Conservation (phyloP, 1,140 invertebrate genomes). For the Palaemon carinicauda region DNA sequence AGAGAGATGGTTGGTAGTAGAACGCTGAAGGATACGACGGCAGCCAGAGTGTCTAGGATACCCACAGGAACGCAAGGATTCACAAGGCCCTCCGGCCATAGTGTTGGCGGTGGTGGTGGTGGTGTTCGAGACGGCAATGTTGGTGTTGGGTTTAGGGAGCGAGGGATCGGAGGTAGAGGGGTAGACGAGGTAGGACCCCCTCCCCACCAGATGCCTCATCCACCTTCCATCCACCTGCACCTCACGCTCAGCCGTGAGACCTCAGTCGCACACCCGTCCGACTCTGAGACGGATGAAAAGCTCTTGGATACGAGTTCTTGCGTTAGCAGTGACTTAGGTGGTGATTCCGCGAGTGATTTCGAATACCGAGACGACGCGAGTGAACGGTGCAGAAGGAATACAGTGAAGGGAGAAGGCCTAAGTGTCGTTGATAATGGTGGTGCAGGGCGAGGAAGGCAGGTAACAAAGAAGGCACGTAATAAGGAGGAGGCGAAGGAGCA, state of each 20-base stretch:
- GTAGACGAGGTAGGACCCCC: constrained; percentile 3
- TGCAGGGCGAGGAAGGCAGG: neutral
- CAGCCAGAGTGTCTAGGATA: neutral
- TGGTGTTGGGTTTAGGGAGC: constrained; percentile 4
- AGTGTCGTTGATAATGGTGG: neutral
- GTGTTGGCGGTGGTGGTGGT: constrained; percentile 16
- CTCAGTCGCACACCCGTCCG: constrained; percentile 56
- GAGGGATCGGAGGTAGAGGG: neutral
- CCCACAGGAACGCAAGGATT: constrained; percentile 18
- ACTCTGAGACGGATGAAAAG: constrained; percentile 55
- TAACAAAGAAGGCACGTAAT: no score
- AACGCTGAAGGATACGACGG: neutral
- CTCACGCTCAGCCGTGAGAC: constrained; percentile 51
- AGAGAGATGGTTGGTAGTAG: neutral
- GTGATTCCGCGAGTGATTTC: constrained; percentile 46
- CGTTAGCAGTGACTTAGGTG: constrained; percentile 42
- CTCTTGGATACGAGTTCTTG: constrained; percentile 31
- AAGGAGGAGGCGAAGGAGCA: constrained; percentile 21
- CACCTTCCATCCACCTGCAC: constrained; percentile 56
- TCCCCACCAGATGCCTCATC: constrained; percentile 38
- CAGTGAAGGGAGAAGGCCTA: neutral
- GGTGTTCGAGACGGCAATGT: constrained; percentile 8
- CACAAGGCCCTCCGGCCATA: constrained; percentile 1
- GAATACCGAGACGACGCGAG: constrained; percentile 29
- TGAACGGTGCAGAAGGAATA: constrained; percentile 4